A percentile compares a stretch with the other conserved stretches of the same genome.
These are phyloP conservation scores for Scaptomyza montana DNA, from an alignment of 1,140 invertebrate genomes.

Conservation along the genomic window DNA sequence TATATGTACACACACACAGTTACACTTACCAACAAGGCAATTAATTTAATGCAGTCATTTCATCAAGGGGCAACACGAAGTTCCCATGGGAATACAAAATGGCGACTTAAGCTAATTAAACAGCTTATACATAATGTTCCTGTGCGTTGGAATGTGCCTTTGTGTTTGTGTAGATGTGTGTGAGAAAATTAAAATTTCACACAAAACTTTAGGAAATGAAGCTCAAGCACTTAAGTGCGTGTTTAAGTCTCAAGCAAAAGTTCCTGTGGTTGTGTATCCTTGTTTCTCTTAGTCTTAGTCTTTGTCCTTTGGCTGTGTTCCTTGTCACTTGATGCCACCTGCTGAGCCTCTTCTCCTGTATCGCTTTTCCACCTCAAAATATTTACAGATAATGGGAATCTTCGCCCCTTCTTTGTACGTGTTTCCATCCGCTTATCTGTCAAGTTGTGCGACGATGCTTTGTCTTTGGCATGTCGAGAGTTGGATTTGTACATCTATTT, in stretches of 20 bases:
- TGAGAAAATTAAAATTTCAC: constrained; percentile 55
- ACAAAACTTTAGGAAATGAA: constrained; percentile 40
- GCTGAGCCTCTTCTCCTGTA: constrained; percentile 3
- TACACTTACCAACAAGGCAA: constrained; percentile 51
- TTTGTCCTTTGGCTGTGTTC: constrained; percentile 14
- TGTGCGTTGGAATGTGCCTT: neutral
- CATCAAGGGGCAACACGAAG: constrained; percentile 34
- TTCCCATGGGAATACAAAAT: constrained; percentile 38
- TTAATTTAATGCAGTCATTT: constrained; percentile 70
- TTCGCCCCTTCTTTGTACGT: constrained; percentile 4
- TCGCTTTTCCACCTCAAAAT: constrained; percentile 51
- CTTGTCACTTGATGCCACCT: constrained; percentile 48
- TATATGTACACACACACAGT: constrained; percentile 12
- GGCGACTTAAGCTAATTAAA: constrained; percentile 72
- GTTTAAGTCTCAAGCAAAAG: constrained; percentile 35
- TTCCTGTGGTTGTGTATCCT: constrained; percentile 14
- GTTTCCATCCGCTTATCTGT: constrained; percentile 21
- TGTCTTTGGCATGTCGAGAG: constrained; percentile 23
- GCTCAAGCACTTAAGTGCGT: constrained; percentile 44
- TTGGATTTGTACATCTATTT: constrained; percentile 59
- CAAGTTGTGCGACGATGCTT: constrained; percentile 36
- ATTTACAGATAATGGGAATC: constrained; percentile 58
- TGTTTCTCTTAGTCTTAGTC: constrained; percentile 25
- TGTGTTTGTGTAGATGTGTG: constrained; percentile 12
- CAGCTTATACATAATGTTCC: constrained; percentile 42